These are phyloP conservation scores for Protosalanx chinensis DNA, from an alignment of 2,797 vertebrate genomes.

Conservation along the genomic window DNA sequence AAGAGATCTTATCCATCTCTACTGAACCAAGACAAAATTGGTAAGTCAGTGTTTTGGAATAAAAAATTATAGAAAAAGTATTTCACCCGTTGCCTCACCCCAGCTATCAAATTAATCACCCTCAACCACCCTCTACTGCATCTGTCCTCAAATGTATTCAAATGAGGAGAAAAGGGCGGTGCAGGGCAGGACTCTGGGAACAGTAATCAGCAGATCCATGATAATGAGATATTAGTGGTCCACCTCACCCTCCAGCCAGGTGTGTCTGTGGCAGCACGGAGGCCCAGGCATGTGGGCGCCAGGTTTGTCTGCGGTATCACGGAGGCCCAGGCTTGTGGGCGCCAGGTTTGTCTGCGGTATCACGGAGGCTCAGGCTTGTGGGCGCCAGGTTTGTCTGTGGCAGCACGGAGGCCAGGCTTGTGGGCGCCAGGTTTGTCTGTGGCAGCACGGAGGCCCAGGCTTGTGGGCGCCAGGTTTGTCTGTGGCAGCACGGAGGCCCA, in stretches of 20 bases:
- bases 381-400: conserved; percentile 19
- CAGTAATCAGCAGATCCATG: conserved; percentile 61
- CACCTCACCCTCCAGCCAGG: conserved; percentile 25
- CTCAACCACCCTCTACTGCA: conserved; percentile 35
- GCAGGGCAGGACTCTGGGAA: conserved; percentile 44
- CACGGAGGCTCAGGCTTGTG: conserved; percentile 18
- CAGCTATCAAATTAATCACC: conserved; percentile 51
- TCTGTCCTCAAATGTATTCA: conserved; percentile 64
- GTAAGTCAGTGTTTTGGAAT: conserved; percentile 15
- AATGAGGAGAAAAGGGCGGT: conserved; percentile 56
- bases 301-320: conserved; percentile 11
- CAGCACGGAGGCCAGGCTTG: conserved; percentile 23
- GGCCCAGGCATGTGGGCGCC: conserved; percentile 5
- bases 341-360: conserved; percentile 24
- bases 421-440: conserved; percentile 16
- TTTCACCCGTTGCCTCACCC: conserved; percentile 48
- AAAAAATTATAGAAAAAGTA: no score
- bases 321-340: conserved; percentile 15
- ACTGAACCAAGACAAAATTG: conserved; percentile 37
- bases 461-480: conserved; percentile 5
- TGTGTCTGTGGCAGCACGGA: conserved; percentile 30
- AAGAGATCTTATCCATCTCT: conserved; percentile 40
- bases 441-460: conserved; percentile 26
- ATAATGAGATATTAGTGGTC: conserved; percentile 60
- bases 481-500: conserved; percentile 31